These are phyloP conservation scores for Varecia variegata DNA, from an alignment of 2,797 vertebrate species.

Conservation along the genomic window DNA sequence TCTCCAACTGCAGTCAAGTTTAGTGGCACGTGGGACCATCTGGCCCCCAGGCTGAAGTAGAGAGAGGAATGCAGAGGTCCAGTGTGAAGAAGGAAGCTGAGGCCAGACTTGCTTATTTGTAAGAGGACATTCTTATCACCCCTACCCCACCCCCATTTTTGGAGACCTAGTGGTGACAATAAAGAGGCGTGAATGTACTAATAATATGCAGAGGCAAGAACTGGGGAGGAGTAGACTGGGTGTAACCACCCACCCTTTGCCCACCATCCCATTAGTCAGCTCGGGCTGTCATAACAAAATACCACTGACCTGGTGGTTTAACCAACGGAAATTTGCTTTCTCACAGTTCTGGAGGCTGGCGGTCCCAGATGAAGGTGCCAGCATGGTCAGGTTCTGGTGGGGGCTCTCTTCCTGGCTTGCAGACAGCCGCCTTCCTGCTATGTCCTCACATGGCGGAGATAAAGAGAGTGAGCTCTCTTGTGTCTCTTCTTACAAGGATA, in stretches of 20 bases:
- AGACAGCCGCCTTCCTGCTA: accelerated
- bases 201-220: not conserved
- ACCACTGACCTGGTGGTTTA: not conserved
- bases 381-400: not conserved
- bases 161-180: not conserved
- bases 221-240: not conserved
- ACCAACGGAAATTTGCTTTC: not conserved
- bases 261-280: not conserved
- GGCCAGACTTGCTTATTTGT: not conserved
- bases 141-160: not conserved
- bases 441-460: not conserved
- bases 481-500: not conserved
- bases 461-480: not conserved
- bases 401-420: not conserved
- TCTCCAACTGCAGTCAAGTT: not conserved
- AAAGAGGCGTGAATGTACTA: not conserved
- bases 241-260: not conserved
- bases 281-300: not conserved
- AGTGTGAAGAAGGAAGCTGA: not conserved
- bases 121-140: not conserved
- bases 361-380: not conserved
- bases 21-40: too few relatives aligned
- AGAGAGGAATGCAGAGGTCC: not conserved
- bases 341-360: not conserved
- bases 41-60: not conserved